phyloP scores from a whole-genome alignment of 2,888 invertebrate genomes.

The Lasioglossum oenotherae region DNA sequence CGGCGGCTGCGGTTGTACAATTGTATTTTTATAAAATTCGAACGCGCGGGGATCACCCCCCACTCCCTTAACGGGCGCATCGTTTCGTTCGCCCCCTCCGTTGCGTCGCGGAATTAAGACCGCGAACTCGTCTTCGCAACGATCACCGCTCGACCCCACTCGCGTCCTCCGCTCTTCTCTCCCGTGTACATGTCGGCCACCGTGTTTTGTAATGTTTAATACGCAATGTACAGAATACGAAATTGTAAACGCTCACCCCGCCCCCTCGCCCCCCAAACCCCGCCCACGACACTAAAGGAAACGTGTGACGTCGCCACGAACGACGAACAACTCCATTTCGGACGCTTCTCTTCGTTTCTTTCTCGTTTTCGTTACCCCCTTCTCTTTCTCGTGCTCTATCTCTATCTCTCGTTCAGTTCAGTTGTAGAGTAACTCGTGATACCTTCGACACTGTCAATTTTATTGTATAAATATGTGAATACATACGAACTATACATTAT shows the following conservation, averaged over 20 bases:
- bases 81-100: background rate
- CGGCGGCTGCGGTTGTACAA: background rate
- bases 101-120: background rate
- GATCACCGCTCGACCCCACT: background rate
- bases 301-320: background rate
- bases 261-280: background rate
- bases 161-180: constrained; percentile 2
- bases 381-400: background rate
- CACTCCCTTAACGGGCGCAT: background rate
- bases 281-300: background rate
- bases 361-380: background rate
- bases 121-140: background rate
- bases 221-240: constrained; percentile 38
- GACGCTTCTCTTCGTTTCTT: background rate
- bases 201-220: constrained; percentile 38
- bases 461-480: constrained; percentile 60
- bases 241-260: constrained; percentile 7
- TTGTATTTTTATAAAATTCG: constrained; percentile 8
- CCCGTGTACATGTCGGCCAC: constrained; percentile 28
- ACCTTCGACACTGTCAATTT: constrained; percentile 39
- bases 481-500: constrained; percentile 26
- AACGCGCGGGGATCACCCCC: background rate
- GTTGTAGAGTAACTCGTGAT: constrained; percentile 44
- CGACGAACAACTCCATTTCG: background rate
- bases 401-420: constrained; percentile 18